These are phyloP conservation scores for Odocoileus hemionus DNA, from an alignment of 2,113 vertebrate species.

Conservation along the genomic window DNA sequence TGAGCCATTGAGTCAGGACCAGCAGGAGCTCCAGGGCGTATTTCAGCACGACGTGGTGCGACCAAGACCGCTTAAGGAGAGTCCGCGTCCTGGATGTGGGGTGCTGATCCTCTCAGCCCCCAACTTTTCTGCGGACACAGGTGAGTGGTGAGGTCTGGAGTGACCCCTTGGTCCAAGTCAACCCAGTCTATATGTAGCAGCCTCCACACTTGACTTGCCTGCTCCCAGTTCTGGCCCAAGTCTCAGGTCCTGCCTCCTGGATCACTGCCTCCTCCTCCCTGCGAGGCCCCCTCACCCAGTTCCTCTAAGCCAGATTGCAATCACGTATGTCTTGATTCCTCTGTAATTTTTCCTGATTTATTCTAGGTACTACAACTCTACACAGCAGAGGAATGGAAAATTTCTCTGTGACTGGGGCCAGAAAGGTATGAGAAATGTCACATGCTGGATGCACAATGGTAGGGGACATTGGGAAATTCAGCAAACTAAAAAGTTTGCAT, in stretches of 20 bases:
- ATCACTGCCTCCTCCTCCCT: not conserved
- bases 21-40: not conserved
- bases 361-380: not conserved
- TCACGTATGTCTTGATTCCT: not conserved
- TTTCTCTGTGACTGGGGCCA: not conserved
- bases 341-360: not conserved
- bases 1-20: not conserved
- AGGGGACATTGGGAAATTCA: not conserved
- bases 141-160: not conserved
- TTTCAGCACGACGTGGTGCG: not conserved
- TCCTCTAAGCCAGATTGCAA: not conserved
- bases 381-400: not conserved
- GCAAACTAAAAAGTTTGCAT: not conserved
- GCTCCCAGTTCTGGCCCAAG: not conserved
- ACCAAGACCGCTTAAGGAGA: not conserved
- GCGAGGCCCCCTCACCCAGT: no score
- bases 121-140: not conserved
- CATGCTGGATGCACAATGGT: not conserved
- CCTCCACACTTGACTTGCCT: not conserved
- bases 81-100: not conserved
- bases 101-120: not conserved
- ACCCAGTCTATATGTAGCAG: accelerated
- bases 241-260: not conserved
- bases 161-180: not conserved
- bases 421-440: not conserved